Base-by-base conservation (phyloP, 2,113 vertebrate species). In the Colius striatus region DNA sequence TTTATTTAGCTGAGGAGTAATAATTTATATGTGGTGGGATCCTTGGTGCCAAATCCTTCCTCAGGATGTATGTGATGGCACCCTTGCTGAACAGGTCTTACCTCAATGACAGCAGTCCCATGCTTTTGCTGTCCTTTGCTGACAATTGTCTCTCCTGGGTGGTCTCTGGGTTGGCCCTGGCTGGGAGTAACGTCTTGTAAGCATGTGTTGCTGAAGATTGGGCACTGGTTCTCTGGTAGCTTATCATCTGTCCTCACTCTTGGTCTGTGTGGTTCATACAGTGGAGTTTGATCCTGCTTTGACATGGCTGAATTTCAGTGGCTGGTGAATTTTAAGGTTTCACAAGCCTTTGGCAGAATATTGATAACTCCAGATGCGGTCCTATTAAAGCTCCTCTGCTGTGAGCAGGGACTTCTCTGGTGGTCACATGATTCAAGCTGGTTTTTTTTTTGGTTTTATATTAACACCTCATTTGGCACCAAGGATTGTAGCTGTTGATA, bases 141-240 rank as follows among this genome's bases (percentile, higher is more conserved):
- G 13, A 13, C 0, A 0, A 15, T 17, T 0, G 0, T 3, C 30
- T 72, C 20, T 82, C 36, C 32, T 2, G 5, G 26, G 41, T 67
- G 30, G 9, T 66, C 29, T 41, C 29, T 45, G 16, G 45, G 9
- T 27, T 54, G 67, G 14, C 76, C 50, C 18, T 50, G 38, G 45
- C 30, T 60, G 60, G 26, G 66, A 62, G 30, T 21, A 32, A 6
- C 26, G 23, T n/a, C 3, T 5, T 36, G 2, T 53, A 38, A 57
- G 19, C 4, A 0, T 47, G 15, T 19, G 36, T 67, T 61, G 43
- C 23, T 4, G 74, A 43, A 57, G 22, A 12, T 4, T 23, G 32
- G 32, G 9, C 18, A 5, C 13, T 47, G 27, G 63, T 63, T 47
- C 36, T 29, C 30, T 8, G 9, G 21, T 16, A 26, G 32, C 25